Evolutionary conservation across 2,113 vertebrate species (phyloP).

Genomic region (Sclerurus mexicanus): DNA sequence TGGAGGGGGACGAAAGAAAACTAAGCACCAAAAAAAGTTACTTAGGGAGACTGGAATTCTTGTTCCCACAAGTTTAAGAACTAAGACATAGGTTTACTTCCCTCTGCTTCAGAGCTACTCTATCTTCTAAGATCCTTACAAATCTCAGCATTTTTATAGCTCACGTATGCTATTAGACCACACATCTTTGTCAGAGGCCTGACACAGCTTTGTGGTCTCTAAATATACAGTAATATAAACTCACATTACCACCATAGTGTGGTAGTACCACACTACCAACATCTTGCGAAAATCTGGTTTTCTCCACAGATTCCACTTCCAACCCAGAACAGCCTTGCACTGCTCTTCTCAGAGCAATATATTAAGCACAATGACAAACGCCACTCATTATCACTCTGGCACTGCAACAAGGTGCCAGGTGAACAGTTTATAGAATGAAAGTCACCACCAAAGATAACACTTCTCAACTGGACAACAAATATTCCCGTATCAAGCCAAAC

Average conservation of each 20-base stretch:
- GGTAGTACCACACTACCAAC: too few species aligned
- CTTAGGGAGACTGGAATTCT: background rate
- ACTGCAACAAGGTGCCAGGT: background rate
- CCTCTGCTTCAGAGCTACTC: background rate
- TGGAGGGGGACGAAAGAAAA: background rate
- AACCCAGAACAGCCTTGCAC: background rate
- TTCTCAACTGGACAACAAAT: background rate
- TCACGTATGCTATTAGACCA: background rate
- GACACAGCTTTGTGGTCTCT: background rate
- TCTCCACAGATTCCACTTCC: background rate
- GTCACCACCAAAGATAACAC: background rate
- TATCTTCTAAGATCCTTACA: background rate
- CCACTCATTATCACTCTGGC: background rate
- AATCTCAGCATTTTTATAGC: background rate
- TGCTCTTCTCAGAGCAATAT: background rate
- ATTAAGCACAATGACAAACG: background rate
- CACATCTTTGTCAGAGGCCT: background rate
- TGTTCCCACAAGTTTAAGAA: background rate
- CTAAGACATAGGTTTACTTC: background rate
- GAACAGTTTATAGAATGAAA: background rate
- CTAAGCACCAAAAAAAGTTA: background rate
- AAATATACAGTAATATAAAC: background rate
- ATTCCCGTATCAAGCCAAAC: background rate
- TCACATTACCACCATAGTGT: background rate
- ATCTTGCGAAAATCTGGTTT: background rate